phyloP scores from a whole-genome alignment of 2,797 vertebrate genomes.

The Lithobates sylvaticus region DNA sequence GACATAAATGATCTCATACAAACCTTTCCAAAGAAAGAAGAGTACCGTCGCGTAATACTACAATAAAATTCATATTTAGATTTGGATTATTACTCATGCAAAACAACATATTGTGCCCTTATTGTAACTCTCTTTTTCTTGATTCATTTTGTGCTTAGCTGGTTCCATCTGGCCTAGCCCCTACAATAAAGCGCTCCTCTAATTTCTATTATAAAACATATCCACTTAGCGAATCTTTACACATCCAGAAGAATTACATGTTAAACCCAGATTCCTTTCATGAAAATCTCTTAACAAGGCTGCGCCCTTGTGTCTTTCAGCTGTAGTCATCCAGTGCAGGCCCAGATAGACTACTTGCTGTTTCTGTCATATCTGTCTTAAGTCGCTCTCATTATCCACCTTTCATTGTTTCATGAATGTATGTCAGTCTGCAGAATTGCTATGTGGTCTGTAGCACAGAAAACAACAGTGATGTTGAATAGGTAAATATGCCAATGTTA shows the following conservation, averaged over 20 bases:
- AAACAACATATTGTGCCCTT: not conserved
- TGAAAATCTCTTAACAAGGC: not conserved
- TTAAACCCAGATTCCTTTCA: conserved; percentile 8
- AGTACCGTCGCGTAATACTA: not conserved
- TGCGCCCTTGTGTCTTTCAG: not conserved
- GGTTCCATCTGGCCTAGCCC: not conserved
- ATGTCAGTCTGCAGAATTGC: not conserved
- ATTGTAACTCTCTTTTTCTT: conserved; percentile 6
- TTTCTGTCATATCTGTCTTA: not conserved
- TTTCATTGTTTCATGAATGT: not conserved
- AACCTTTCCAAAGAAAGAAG: not conserved
- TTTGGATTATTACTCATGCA: not conserved
- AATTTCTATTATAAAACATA: not conserved
- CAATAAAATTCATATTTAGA: conserved; percentile 11
- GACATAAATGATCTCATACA: conserved; percentile 1
- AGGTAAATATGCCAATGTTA: no score
- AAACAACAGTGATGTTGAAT: no score
- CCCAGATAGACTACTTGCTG: not conserved
- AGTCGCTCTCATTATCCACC: not conserved
- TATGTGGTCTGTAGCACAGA: no score
- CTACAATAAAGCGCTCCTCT: not conserved
- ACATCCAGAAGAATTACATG: not conserved
- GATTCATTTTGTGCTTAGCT: not conserved
- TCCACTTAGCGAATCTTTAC: conserved; percentile 3
- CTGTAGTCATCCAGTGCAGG: not conserved